These are phyloP conservation scores for Anarrhichthys ocellatus DNA, from an alignment of 2,113 vertebrate species.

Conservation along the genomic window DNA sequence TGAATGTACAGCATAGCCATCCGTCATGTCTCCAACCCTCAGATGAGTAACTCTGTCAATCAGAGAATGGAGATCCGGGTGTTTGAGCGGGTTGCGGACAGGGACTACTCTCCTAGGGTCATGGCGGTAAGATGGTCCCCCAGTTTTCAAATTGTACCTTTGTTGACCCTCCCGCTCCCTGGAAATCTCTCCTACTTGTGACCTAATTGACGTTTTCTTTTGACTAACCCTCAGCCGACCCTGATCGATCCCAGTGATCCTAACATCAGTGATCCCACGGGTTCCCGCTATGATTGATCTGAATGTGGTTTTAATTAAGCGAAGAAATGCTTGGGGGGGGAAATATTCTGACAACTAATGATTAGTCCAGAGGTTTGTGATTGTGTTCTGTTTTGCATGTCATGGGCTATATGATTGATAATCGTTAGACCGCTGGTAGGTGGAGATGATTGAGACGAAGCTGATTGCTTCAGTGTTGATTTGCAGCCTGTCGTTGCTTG, in stretches of 20 bases:
- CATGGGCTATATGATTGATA: conserved; percentile 53
- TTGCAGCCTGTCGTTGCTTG: conserved; percentile 65
- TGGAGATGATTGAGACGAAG: conserved; percentile 58
- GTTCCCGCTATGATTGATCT: conserved; percentile 47
- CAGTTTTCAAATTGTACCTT: conserved; percentile 50
- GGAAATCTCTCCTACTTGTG: conserved; percentile 59
- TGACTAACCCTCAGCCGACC: conserved; percentile 67
- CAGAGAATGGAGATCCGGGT: conserved; percentile 88
- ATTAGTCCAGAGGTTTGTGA: conserved; percentile 52
- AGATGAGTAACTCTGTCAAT: conserved; percentile 89
- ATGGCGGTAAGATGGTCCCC: conserved; percentile 86
- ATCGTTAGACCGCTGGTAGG: conserved; percentile 48
- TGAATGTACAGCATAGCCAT: conserved; percentile 60
- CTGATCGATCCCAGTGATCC: conserved; percentile 61
- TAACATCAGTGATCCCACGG: conserved; percentile 54
- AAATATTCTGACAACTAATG: conserved; percentile 49
- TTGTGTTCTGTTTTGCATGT: conserved; percentile 68
- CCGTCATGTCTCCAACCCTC: conserved; percentile 79
- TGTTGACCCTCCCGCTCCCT: conserved; percentile 58
- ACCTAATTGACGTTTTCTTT: conserved; percentile 54
- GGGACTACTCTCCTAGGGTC: conserved; percentile 84
- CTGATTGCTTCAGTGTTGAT: conserved; percentile 65
- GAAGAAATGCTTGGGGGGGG: conserved; percentile 8
- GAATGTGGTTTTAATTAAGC: conserved; percentile 53
- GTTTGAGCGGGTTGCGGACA: conserved; percentile 86